phyloP scores from a whole-genome alignment of 2,797 vertebrate species.

The Sylvilagus floridanus region DNA sequence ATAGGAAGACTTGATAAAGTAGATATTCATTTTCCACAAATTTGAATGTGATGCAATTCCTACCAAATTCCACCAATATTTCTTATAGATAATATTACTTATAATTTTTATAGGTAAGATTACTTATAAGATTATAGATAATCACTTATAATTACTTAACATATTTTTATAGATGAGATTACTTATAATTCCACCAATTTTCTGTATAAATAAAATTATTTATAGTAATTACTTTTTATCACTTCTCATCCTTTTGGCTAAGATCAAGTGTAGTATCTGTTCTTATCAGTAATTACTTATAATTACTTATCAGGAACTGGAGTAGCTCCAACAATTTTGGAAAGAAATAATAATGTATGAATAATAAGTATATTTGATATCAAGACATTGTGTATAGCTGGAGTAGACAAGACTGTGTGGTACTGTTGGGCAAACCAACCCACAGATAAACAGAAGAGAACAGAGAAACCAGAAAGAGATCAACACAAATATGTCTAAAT shows the following conservation, averaged over 20 bases:
- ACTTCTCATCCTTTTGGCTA: too few relatives aligned
- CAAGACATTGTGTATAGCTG: neutral
- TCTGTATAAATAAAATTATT: too few relatives aligned
- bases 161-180: too few relatives aligned
- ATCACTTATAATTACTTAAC: too few relatives aligned
- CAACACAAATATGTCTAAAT: neutral
- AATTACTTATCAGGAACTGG: neutral
- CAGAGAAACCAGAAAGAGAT: neutral
- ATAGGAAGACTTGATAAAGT: neutral
- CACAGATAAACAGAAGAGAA: neutral
- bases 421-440: neutral
- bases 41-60: neutral
- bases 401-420: neutral
- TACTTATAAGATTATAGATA: too few relatives aligned
- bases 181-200: too few relatives aligned
- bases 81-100: neutral
- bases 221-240: too few relatives aligned
- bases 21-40: slow-evolving; percentile 9
- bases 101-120: too few relatives aligned
- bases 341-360: neutral
- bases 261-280: too few relatives aligned
- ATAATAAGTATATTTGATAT: neutral
- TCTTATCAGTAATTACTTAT: too few relatives aligned
- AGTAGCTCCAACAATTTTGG: neutral
- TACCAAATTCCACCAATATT: neutral